Conservation (phyloP, 2,888 invertebrate species). For the Nemotelus pantherinus region DNA sequence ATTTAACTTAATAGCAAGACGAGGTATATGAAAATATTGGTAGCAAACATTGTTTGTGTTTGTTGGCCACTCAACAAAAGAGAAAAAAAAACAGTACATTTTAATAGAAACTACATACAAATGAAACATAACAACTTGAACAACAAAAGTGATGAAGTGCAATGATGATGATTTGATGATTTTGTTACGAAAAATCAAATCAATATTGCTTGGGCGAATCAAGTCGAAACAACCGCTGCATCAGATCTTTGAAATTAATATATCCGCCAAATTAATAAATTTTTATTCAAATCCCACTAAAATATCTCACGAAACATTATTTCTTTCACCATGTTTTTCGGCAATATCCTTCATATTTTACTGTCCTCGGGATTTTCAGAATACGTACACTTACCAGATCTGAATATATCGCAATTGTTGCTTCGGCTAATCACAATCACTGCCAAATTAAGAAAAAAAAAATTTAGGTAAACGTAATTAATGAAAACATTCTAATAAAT, state of each 20-base stretch:
- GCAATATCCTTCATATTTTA: too few relatives aligned
- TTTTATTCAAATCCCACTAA: neutral
- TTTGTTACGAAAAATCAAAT: conserved; percentile 17
- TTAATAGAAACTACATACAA: neutral
- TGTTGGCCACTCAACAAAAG: conserved; percentile 7
- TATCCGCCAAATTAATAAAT: neutral
- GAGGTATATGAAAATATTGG: conserved; percentile 6
- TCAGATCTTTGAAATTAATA: neutral
- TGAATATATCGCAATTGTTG: conserved; percentile 28
- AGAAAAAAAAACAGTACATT: conserved; percentile 6
- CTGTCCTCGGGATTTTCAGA: too few relatives aligned
- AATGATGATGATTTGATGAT: conserved; percentile 24
- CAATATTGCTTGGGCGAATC: conserved; percentile 30
- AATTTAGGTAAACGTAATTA: conserved; percentile 26
- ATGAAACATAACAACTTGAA: conserved; percentile 3
- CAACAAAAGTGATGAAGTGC: conserved; percentile 9
- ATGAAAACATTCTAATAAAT: conserved; percentile 29
- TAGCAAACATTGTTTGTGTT: conserved; percentile 39
- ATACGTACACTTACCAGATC: too few relatives aligned
- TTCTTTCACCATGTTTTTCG: too few relatives aligned
- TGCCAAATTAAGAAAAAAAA: conserved; percentile 32
- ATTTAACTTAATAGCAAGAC: conserved; percentile 30
- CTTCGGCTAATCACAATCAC: conserved; percentile 43
- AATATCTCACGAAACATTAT: too few relatives aligned
- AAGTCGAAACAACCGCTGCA: conserved; percentile 39